Conservation (phyloP, 2,888 invertebrate genomes). For the Caenorhabditis imperialis region DNA sequence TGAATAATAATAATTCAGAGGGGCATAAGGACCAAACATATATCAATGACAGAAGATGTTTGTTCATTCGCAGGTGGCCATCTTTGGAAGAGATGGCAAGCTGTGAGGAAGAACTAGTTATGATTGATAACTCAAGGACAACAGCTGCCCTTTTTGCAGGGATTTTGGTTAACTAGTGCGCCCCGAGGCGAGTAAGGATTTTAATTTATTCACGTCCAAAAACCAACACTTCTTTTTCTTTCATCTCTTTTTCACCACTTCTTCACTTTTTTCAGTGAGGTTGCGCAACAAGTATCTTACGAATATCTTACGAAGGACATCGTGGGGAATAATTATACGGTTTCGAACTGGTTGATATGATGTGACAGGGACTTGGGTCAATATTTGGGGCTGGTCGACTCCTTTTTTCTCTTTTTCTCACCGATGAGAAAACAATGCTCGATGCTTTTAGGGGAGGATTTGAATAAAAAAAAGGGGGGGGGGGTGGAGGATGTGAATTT, state of each 20-base stretch:
- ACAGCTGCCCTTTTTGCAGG: constrained; percentile 29
- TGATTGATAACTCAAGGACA: constrained; percentile 43
- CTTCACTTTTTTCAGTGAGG: no score
- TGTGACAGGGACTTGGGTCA: no score
- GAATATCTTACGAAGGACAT: no score
- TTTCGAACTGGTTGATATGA: no score
- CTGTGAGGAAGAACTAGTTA: constrained; percentile 35
- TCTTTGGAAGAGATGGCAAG: constrained; percentile 2
- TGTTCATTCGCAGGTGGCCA: background rate
- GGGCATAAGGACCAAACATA: background rate
- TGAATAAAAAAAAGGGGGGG: background rate
- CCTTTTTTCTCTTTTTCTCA: constrained; percentile 39
- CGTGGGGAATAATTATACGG: no score
- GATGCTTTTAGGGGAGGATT: no score
- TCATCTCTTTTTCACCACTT: no score
- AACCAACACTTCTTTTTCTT: constrained; percentile 4
- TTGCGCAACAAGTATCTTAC: no score
- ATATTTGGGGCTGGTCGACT: constrained; percentile 16
- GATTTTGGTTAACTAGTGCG: no score
- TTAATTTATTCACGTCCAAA: constrained; percentile 35
- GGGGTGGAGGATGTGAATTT: constrained; percentile 3
- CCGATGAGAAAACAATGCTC: constrained; percentile 26
- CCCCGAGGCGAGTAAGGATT: constrained; percentile 11
- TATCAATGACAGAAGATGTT: constrained; percentile 7
- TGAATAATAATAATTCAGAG: constrained; percentile 22